Base-by-base conservation (phyloP, 2,888 invertebrate species). In the Boloria euphrosyne region DNA sequence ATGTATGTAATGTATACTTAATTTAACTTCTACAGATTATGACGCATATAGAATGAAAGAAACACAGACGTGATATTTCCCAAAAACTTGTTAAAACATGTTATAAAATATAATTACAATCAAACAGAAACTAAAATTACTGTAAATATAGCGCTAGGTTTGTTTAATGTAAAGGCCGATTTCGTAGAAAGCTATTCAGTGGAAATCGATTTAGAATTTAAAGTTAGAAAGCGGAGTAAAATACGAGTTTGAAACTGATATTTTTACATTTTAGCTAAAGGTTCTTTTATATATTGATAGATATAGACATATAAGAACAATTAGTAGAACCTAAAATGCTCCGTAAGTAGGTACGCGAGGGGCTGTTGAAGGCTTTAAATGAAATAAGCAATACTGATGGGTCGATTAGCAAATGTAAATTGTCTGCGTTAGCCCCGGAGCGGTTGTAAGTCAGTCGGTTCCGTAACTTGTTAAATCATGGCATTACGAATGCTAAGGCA, bases 181-280 rank as follows among this genome's bases (percentile, higher is more conserved):
- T 53, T 47, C 49, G 44, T 66, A 66, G 68, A 68, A 68, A 65
- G 68, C 57, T 62, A 65, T 58, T 65, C 58, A 58, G 57, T 58
- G 31, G 50, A 65, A 68, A 68, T 68, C 65, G 62, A 59, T 68
- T 62, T 62, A 57, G 47, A 68, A 61, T 51, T 65, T 65, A 69
- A 62, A 74, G 72, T 72, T 78, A 78, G 80, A 80, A 79, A 80
- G 80, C 77, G 75, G 72, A 60, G 62, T 71, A 71, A 73, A 74
- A 73, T 73, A 59, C 76, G 70, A 72, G 72, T 70, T 68, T 72
- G 70, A 73, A 74, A 76, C 75, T 70, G 68, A 63, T 63, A 54
- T 72, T 72, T 73, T 74, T 59, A 46, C 27, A 59, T 62, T 68
- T 55, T 22, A 57, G 54, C 43, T 18, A 54, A 54, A 22, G 14